Percentiles rank a stretch among this genome's conserved stretches.
phyloP scores from a whole-genome alignment of 2,113 vertebrate species.

The Channa maculata region DNA sequence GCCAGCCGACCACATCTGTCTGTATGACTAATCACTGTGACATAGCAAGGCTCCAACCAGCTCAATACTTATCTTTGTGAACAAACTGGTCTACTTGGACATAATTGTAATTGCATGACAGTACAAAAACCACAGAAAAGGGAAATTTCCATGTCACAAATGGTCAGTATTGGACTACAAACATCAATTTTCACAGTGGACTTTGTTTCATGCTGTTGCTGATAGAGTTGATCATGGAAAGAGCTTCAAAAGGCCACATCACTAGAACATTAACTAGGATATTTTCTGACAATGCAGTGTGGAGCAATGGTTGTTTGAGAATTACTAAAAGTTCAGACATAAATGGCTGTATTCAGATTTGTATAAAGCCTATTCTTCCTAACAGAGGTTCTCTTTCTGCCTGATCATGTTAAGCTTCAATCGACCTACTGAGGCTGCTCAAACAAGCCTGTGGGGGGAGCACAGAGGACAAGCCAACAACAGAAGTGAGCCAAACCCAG shows the following conservation, averaged over 20 bases:
- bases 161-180: conserved; percentile 18
- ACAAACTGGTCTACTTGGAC: conserved; percentile 21
- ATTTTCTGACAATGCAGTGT: background rate
- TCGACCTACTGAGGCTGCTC: conserved; percentile 51
- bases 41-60: conserved; percentile 44
- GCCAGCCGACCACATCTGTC: conserved; percentile 59
- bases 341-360: conserved; percentile 13
- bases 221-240: background rate
- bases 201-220: background rate
- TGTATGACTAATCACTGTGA: conserved; percentile 65
- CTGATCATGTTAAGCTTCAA: conserved; percentile 56
- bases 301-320: background rate
- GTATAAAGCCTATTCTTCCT: conserved; percentile 30
- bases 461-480: conserved; percentile 49
- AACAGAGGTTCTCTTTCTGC: conserved; percentile 37
- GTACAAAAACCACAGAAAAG: background rate
- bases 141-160: conserved; percentile 1
- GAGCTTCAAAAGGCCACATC: conserved; percentile 1
- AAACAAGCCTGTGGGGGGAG: conserved; percentile 51
- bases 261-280: background rate
- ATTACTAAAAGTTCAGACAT: background rate
- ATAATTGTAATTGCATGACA: background rate
- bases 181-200: conserved; percentile 1
- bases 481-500: conserved; percentile 52
- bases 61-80: conserved; percentile 33